phyloP scores from a whole-genome alignment of 2,888 invertebrate genomes.

The Acrobeloides nanus region DNA sequence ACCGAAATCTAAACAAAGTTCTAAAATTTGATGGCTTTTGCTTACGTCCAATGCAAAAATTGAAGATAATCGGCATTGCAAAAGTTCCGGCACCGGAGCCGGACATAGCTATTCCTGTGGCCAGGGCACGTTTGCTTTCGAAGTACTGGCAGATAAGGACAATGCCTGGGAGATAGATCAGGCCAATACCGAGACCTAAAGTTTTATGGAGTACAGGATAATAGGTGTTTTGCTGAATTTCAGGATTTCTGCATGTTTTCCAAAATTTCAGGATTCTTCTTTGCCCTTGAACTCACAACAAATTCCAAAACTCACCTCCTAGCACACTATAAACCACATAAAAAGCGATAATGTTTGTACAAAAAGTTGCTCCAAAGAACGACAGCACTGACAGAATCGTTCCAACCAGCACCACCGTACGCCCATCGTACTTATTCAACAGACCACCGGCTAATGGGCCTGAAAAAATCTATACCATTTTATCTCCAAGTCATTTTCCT shows the following conservation, averaged over 20 bases:
- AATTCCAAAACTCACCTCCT: no score
- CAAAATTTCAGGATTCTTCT: no score
- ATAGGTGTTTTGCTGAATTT: no score
- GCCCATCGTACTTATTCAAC: conserved; percentile 85
- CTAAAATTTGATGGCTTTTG: no score
- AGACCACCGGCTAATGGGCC: conserved; percentile 87
- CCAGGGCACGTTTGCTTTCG: conserved; percentile 85
- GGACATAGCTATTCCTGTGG: conserved; percentile 89
- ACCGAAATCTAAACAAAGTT: conserved; percentile 25
- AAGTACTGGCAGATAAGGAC: conserved; percentile 94
- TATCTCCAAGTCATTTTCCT: not conserved
- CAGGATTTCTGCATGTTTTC: no score
- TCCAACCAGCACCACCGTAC: conserved; percentile 76
- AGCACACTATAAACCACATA: conserved; percentile 75
- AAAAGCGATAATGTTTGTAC: conserved; percentile 72
- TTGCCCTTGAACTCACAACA: no score
- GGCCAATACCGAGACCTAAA: conserved; percentile 79
- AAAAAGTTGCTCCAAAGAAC: conserved; percentile 69
- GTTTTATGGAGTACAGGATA: conserved; percentile 1
- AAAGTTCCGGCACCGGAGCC: conserved; percentile 71
- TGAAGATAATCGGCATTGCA: conserved; percentile 56
- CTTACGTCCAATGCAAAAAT: conserved; percentile 35
- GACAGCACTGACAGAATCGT: conserved; percentile 67
- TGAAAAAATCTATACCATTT: conserved; percentile 52
- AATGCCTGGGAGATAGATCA: conserved; percentile 90